Evolutionary conservation across 2,888 invertebrate species (phyloP).

Genomic region (Drosophila mulleri): DNA sequence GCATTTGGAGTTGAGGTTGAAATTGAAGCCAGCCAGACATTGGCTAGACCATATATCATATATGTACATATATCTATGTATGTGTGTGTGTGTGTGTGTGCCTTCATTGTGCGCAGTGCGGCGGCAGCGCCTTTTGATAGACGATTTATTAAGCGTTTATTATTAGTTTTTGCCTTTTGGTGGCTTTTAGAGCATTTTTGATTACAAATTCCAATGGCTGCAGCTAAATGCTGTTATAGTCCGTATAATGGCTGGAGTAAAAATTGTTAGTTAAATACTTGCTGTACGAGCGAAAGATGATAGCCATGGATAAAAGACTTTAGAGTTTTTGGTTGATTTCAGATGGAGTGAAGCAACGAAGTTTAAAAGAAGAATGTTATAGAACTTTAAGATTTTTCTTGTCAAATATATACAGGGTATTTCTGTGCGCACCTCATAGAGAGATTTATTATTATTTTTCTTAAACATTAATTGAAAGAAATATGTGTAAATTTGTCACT

Average conservation of each 20-base stretch:
- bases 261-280: neutral
- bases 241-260: neutral
- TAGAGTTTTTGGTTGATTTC: too few relatives aligned
- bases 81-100: neutral
- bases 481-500: slow-evolving; percentile 9
- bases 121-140: slow-evolving; percentile 63
- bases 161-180: slow-evolving; percentile 71
- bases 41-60: slow-evolving; percentile 73
- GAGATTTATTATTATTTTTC: neutral
- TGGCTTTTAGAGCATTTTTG: slow-evolving; percentile 72
- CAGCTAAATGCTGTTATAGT: slow-evolving; percentile 31
- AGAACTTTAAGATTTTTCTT: too few relatives aligned
- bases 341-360: neutral
- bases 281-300: neutral
- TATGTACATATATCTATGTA: neutral
- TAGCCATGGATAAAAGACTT: neutral
- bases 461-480: slow-evolving; percentile 7
- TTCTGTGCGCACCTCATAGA: neutral
- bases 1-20: slow-evolving; percentile 33
- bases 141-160: slow-evolving; percentile 79
- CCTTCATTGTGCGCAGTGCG: slow-evolving; percentile 42
- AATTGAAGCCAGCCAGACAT: slow-evolving; percentile 53
- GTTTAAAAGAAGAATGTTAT: neutral
- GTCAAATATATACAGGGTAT: neutral
- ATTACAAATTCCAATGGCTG: slow-evolving; percentile 70